Evolutionary conservation across 1,140 invertebrate genomes (phyloP).

Genomic region (Cydia splendana): DNA sequence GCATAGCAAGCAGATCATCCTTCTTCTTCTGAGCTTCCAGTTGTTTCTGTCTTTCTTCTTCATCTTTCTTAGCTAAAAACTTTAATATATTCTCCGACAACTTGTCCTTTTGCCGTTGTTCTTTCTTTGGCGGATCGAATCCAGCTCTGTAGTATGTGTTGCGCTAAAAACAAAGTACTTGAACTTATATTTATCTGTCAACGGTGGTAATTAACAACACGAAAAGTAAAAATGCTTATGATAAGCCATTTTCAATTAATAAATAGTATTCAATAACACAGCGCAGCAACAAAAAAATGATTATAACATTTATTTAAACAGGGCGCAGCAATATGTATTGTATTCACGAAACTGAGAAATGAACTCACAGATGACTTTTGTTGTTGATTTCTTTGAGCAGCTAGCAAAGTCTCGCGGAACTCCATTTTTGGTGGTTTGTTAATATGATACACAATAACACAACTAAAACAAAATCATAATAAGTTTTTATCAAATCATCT

Average conservation of each 20-base stretch:
- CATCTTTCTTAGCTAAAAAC: conserved; percentile 89
- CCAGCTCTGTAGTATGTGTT: conserved; percentile 85
- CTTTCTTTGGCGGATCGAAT: conserved; percentile 91
- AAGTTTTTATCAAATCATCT: conserved; percentile 63
- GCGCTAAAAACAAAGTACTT: conserved; percentile 53
- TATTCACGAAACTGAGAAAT: background rate
- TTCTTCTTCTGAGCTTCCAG: conserved; percentile 83
- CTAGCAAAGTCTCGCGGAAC: conserved; percentile 72
- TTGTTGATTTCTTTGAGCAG: conserved; percentile 77
- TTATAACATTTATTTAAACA: conserved; percentile 19
- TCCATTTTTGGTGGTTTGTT: conserved; percentile 60
- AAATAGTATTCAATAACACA: conserved; percentile 48
- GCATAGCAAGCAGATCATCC: conserved; percentile 84
- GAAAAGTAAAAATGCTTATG: conserved; percentile 22
- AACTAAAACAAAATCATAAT: conserved; percentile 49
- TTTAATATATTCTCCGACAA: conserved; percentile 90
- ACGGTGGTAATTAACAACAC: background rate
- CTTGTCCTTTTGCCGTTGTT: conserved; percentile 83
- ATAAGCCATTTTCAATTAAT: conserved; percentile 36
- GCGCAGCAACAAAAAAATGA: no score
- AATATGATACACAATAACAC: conserved; percentile 34
- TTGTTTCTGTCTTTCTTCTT: conserved; percentile 86
- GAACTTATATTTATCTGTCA: conserved; percentile 19
- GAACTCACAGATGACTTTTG: conserved; percentile 76
- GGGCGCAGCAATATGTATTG: conserved; percentile 15